Evolutionary conservation across 1,140 invertebrate genomes (phyloP), one percentile per base, ranked within the genome.

Genomic region (Carposina sasakii): DNA sequence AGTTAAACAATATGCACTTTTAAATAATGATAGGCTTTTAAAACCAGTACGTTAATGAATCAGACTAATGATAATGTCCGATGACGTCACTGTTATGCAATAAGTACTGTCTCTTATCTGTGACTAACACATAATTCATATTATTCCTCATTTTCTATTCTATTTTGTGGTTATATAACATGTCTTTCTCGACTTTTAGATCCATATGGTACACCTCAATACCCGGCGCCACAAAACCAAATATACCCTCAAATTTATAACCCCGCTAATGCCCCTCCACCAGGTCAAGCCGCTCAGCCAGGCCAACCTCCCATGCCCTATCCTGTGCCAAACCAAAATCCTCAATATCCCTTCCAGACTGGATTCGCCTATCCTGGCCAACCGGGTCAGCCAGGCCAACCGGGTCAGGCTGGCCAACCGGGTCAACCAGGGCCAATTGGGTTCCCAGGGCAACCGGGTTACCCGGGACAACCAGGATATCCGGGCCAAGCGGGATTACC

Each of bases 221-320:
- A 67, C 34, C 71, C 72, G n/a, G 65, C 66, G 15, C 67, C 68
- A n/a, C 67, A 74, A 15, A 37, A 33, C 22, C 69, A 66, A 31
- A 68, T 71, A 2, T 81, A 81, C 37, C 76, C 76, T 5, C 67
- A 75, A 39, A 51, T 75, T n/a, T 76, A 69, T 39, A 74, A 74
- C 30, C 67, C 63, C 15, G 57, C 54, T 8, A 71, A 69, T 57
- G 62, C 68, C 3, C 66, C 69, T 12, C 55, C 56, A 8, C 65
- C 69, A 0, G 57, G 54, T 1, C 74, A 73, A 37, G 66, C 63
- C 6, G 54, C 33, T 3, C 51, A 60, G 16, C 57, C 54, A 10
- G 34, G 46, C 24, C n/a, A n/a, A n/a, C n/a, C n/a, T n/a, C 58
- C 63, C 12, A 8, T 13, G 15, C 57, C 53, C 1, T 64, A 60